Percentiles rank a stretch among this genome's conserved stretches.
Conservation (phyloP, 1,140 invertebrate species). For the Acromyrmex echinatior region DNA sequence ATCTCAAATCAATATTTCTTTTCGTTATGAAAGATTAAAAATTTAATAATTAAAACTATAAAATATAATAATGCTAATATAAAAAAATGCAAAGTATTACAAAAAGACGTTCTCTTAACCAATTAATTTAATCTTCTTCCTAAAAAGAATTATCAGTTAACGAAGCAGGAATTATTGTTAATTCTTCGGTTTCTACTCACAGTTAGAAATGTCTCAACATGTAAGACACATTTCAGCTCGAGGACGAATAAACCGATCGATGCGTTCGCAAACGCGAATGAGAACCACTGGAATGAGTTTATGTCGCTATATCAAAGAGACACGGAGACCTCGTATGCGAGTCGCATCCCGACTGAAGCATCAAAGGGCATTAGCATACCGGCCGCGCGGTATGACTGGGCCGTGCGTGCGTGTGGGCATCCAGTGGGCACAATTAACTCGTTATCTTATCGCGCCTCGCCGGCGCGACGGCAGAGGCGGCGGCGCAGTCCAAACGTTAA, state of each 20-base stretch:
- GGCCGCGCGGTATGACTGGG: conserved; percentile 81
- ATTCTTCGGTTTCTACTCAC: background rate
- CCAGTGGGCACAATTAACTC: conserved; percentile 87
- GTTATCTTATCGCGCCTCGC: conserved; percentile 85
- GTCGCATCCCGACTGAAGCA: conserved; percentile 83
- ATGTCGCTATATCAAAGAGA: conserved; percentile 86
- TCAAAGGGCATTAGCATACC: conserved; percentile 86
- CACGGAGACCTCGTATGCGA: conserved; percentile 82
- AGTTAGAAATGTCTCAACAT: background rate
- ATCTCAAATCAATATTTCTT: too few species aligned
- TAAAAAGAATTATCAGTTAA: background rate
- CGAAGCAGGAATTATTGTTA: background rate
- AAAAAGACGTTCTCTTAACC: background rate
- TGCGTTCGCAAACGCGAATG: conserved; percentile 59
- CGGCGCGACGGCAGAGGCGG: conserved; percentile 76
- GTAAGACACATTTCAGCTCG: background rate
- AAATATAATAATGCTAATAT: background rate
- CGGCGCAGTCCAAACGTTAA: conserved; percentile 85
- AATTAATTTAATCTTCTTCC: background rate
- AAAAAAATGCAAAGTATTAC: background rate
- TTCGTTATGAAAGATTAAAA: background rate
- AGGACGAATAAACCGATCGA: conserved; percentile 15
- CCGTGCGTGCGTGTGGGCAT: conserved; percentile 84
- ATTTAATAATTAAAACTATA: background rate
- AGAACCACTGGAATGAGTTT: conserved; percentile 85